phyloP scores from a whole-genome alignment of 1,140 invertebrate species.

The Antheraea mylitta region DNA sequence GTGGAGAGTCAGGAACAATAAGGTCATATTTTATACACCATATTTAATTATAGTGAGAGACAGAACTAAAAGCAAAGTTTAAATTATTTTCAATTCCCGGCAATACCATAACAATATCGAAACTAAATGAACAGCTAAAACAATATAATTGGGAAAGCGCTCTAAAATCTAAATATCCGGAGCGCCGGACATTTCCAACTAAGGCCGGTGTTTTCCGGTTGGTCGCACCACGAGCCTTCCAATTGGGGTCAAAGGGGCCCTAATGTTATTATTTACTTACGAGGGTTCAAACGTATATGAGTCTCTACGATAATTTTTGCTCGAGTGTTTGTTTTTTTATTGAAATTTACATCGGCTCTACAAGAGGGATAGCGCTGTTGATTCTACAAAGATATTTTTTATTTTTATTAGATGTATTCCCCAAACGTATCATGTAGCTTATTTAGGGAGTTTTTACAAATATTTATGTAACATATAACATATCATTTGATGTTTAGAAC shows the following conservation, averaged over 20 bases:
- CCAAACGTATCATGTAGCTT: too few species aligned
- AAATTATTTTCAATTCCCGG: background rate
- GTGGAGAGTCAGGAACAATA: too few species aligned
- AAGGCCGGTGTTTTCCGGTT: slow-evolving; percentile 26
- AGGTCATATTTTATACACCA: too few species aligned
- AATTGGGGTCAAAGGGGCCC: slow-evolving; percentile 14
- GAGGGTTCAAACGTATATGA: slow-evolving; percentile 7
- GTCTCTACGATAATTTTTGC: slow-evolving; percentile 1
- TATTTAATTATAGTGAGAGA: too few species aligned
- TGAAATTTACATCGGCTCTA: background rate
- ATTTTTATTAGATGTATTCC: too few species aligned
- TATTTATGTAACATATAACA: too few species aligned
- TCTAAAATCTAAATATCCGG: background rate
- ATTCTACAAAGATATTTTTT: background rate
- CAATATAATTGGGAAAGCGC: background rate
- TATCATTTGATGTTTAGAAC: too few species aligned
- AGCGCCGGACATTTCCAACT: slow-evolving; percentile 21
- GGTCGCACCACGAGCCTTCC: slow-evolving; percentile 12
- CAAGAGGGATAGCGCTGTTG: too few species aligned
- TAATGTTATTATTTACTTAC: slow-evolving; percentile 23
- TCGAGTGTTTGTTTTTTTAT: background rate
- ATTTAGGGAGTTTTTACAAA: too few species aligned
- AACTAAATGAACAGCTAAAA: slow-evolving; percentile 3
- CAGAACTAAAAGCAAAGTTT: background rate
- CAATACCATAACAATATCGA: background rate